These are phyloP conservation scores for Chloebia gouldiae DNA, from an alignment of 2,113 vertebrate species.

Conservation along the genomic window DNA sequence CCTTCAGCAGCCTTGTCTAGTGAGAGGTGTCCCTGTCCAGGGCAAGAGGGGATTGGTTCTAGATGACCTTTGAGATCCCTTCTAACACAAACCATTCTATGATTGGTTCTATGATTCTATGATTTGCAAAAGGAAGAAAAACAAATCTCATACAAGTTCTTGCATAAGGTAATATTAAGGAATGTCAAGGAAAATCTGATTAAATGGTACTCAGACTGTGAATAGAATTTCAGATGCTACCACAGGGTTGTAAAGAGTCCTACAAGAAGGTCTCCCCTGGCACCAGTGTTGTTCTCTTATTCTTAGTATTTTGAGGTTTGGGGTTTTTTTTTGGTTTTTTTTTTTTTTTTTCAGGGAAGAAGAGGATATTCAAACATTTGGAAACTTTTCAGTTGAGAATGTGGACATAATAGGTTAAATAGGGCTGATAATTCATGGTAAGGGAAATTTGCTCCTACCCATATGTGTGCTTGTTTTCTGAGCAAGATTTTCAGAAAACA, in stretches of 20 bases:
- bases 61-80: not conserved
- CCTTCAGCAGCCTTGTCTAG: not conserved
- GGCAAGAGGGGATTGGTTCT: fast-evolving
- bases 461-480: not conserved
- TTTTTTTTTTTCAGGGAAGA: not conserved
- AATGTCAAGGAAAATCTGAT: not conserved
- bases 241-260: not conserved
- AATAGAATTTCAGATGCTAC: not conserved
- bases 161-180: not conserved
- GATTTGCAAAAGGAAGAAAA: not conserved
- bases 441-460: not conserved
- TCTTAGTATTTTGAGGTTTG: not conserved
- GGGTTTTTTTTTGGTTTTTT: too few relatives aligned
- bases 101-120: not conserved
- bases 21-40: not conserved
- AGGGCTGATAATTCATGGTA: not conserved
- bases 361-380: not conserved
- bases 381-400: not conserved
- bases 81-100: not conserved
- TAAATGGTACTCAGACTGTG: not conserved
- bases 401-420: not conserved
- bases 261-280: not conserved
- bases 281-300: not conserved
- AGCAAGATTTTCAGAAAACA: not conserved
- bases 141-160: not conserved